These are phyloP conservation scores for Aquatica leii DNA, from an alignment of 2,888 invertebrate genomes.

Conservation along the genomic window DNA sequence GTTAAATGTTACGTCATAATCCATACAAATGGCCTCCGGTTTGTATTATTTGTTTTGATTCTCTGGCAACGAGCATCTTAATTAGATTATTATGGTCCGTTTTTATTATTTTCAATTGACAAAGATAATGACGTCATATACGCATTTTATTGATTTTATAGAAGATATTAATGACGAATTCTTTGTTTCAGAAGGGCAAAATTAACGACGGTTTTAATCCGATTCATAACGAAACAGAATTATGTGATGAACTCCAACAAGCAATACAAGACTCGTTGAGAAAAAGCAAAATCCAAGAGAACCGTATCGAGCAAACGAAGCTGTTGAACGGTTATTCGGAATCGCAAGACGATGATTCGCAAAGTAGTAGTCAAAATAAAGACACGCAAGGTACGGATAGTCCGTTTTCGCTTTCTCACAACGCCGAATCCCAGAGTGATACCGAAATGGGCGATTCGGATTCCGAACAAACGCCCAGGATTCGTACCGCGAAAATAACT, in stretches of 20 bases:
- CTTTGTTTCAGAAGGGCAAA: too few species aligned
- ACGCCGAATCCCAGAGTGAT: slow-evolving; percentile 49
- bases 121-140: too few species aligned
- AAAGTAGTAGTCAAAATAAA: slow-evolving; percentile 51
- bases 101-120: too few species aligned
- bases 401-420: slow-evolving; percentile 37
- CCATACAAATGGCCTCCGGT: too few species aligned
- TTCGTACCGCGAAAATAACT: slow-evolving; percentile 6
- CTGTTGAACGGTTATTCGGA: slow-evolving; percentile 23
- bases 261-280: slow-evolving; percentile 51
- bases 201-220: too few species aligned
- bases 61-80: too few species aligned
- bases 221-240: slow-evolving; percentile 44
- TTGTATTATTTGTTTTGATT: too few species aligned
- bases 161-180: too few species aligned
- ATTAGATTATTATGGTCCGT: too few species aligned
- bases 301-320: slow-evolving; percentile 16
- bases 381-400: slow-evolving; percentile 52
- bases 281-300: slow-evolving; percentile 47
- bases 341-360: slow-evolving; percentile 51
- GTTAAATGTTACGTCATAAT: too few species aligned
- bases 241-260: slow-evolving; percentile 50
- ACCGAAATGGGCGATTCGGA: slow-evolving; percentile 47
- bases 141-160: too few species aligned
- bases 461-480: slow-evolving; percentile 28